phyloP scores from a whole-genome alignment of 2,888 invertebrate species.

The Muschampia plurimacula region DNA sequence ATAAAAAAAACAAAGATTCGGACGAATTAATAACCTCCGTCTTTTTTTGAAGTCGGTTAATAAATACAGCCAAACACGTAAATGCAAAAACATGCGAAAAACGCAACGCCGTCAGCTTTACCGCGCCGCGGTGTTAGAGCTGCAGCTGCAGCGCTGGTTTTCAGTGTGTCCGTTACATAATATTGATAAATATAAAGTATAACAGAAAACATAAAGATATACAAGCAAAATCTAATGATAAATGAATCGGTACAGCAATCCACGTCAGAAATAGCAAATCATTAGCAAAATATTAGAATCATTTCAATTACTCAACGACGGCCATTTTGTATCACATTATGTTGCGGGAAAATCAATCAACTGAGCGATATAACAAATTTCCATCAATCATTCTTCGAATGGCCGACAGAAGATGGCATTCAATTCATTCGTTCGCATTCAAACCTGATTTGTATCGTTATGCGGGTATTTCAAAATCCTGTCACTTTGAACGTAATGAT shows the following conservation, averaged over 20 bases:
- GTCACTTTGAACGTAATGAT: background rate
- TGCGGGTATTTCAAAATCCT: background rate
- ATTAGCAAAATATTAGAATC: slow-evolving; percentile 34
- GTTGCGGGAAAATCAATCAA: slow-evolving; percentile 34
- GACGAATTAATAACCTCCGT: too few species aligned
- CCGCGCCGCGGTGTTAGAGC: too few species aligned
- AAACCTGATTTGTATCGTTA: slow-evolving; percentile 20
- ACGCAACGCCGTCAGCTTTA: too few species aligned
- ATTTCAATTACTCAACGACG: slow-evolving; percentile 30
- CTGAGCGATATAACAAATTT: slow-evolving; percentile 16
- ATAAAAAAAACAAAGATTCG: too few species aligned
- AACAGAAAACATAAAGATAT: too few species aligned
- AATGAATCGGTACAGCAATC: slow-evolving; percentile 4
- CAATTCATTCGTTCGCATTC: slow-evolving; percentile 27
- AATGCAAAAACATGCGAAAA: too few species aligned
- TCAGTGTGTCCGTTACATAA: too few species aligned
- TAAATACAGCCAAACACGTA: too few species aligned
- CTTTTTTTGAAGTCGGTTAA: too few species aligned
- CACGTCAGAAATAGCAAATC: slow-evolving; percentile 16
- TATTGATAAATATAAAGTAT: too few species aligned
- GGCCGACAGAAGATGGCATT: slow-evolving; percentile 16
- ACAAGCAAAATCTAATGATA: background rate
- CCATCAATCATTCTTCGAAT: slow-evolving; percentile 34
- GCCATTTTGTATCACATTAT: slow-evolving; percentile 20
- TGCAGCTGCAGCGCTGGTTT: too few species aligned